Conservation (phyloP, 2,888 invertebrate species). For the Sarcophaga caerulescens region DNA sequence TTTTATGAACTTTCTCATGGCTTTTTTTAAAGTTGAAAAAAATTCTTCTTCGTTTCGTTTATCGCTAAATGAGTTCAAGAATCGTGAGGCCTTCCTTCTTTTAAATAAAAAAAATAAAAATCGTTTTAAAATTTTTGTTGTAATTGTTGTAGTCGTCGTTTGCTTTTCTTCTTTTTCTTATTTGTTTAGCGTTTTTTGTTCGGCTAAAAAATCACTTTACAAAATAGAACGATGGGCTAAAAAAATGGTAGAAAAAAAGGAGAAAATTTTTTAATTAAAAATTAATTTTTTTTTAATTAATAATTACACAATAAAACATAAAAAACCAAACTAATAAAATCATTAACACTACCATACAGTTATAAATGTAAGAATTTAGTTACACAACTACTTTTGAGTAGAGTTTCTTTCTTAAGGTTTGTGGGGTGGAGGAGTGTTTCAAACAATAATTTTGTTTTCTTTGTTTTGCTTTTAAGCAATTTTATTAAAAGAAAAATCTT, state of each 20-base stretch:
- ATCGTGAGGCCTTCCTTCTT: constrained; percentile 69
- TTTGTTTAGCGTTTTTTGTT: constrained; percentile 69
- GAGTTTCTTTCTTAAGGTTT: not conserved
- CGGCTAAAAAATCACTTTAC: constrained; percentile 33
- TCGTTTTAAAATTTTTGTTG: constrained; percentile 47
- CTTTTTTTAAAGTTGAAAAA: constrained; percentile 66
- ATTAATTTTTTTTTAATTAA: not conserved
- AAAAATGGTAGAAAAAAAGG: not conserved
- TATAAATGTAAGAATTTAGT: constrained; percentile 2
- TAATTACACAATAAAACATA: not conserved
- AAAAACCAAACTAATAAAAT: constrained; percentile 66
- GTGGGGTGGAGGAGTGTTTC: not conserved
- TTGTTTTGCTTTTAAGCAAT: not conserved
- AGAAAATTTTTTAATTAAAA: not conserved
- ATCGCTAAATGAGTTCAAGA: constrained; percentile 57
- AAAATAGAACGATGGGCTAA: constrained; percentile 45
- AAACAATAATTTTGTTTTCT: not conserved
- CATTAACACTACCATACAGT: not conserved
- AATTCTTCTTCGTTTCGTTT: constrained; percentile 67
- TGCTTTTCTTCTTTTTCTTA: constrained; percentile 66
- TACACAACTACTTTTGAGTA: constrained; percentile 38
- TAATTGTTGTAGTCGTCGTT: constrained; percentile 38
- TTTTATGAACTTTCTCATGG: not conserved
- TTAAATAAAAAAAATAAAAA: constrained; percentile 41
- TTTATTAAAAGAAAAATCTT: not conserved